phyloP scores from a whole-genome alignment of 2,113 vertebrate genomes.

The Centrocercus urophasianus region DNA sequence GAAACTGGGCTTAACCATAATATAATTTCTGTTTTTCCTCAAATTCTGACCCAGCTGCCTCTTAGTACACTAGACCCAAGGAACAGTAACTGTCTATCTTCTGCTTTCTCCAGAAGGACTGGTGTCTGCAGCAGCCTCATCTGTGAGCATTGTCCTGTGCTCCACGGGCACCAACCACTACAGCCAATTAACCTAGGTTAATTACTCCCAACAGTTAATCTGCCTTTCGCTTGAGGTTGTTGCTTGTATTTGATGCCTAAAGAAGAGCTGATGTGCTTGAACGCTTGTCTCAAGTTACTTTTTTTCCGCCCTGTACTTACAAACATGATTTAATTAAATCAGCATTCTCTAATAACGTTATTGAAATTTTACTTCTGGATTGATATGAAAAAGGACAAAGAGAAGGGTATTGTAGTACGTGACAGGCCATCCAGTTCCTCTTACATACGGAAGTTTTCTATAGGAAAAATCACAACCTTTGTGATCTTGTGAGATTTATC shows the following conservation, averaged over 20 bases:
- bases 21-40: background rate
- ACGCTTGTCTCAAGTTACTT: background rate
- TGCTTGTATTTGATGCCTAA: background rate
- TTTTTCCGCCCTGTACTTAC: background rate
- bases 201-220: background rate
- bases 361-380: background rate
- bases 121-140: background rate
- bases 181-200: background rate
- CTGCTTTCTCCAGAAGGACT: background rate
- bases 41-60: background rate
- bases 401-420: background rate
- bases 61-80: background rate
- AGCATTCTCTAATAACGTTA: background rate
- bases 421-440: background rate
- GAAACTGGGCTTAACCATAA: background rate
- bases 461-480: background rate
- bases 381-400: background rate
- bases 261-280: background rate
- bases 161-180: background rate
- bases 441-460: background rate
- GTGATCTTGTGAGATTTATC: background rate
- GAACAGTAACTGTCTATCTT: background rate
- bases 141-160: background rate
- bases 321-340: background rate
- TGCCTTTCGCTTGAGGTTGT: background rate